phyloP scores from a whole-genome alignment of 2,888 invertebrate genomes.

The Sussaba pulchella region DNA sequence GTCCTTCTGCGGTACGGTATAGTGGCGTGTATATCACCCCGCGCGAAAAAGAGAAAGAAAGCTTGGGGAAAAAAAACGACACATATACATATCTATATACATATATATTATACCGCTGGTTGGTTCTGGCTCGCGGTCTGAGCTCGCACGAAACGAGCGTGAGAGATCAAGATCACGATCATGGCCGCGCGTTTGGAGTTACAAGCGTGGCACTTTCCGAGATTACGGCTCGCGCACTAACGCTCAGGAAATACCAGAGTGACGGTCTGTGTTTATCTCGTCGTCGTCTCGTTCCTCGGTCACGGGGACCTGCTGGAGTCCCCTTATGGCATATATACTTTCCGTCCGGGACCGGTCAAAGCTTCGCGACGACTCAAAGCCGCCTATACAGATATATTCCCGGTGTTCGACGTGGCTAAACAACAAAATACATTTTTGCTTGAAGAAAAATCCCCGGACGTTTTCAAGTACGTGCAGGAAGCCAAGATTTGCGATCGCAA shows the following conservation, averaged over 20 bases:
- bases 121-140: conserved; percentile 27
- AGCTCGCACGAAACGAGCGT: conserved; percentile 63
- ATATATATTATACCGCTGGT: conserved; percentile 41
- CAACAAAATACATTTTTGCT: conserved; percentile 9
- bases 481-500: conserved; percentile 50
- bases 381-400: conserved; percentile 7
- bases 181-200: conserved; percentile 33
- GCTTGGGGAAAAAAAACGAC: not conserved
- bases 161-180: conserved; percentile 76
- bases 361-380: conserved; percentile 39
- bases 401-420: conserved; percentile 3
- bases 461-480: conserved; percentile 65
- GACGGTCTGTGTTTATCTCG: conserved; percentile 49
- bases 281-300: conserved; percentile 49
- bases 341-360: conserved; percentile 40
- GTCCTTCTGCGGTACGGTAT: conserved; percentile 49
- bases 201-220: conserved; percentile 62
- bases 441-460: conserved; percentile 19
- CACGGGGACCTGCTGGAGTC: conserved; percentile 39
- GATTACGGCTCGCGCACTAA: conserved; percentile 51
- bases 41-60: conserved; percentile 5
- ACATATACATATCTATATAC: not conserved
- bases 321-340: not conserved
- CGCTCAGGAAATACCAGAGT: conserved; percentile 32
- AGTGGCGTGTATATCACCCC: conserved; percentile 30